These are phyloP conservation scores for Scytalopus superciliaris DNA, from an alignment of 2,113 vertebrate genomes.

Conservation along the genomic window DNA sequence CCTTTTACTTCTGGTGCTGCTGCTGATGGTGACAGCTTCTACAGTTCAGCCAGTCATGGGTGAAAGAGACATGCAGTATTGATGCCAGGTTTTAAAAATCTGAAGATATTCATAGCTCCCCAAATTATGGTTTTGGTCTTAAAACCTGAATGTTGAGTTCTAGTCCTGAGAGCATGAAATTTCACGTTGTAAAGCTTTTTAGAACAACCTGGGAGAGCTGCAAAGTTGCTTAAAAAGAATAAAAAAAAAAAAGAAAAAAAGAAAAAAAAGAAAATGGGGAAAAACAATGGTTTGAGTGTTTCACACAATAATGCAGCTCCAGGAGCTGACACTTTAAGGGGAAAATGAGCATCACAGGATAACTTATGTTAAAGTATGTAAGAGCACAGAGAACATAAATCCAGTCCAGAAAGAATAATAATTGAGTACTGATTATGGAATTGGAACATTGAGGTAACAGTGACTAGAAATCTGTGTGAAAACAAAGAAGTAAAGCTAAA, in stretches of 20 bases:
- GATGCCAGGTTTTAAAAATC: neutral
- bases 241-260: neutral
- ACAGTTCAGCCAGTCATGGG: neutral
- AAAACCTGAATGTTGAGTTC: neutral
- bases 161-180: neutral
- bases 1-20: neutral
- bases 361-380: neutral
- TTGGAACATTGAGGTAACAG: neutral
- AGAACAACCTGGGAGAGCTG: neutral
- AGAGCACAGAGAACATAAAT: neutral
- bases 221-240: neutral
- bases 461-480: neutral
- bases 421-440: neutral
- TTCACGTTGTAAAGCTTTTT: neutral
- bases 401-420: neutral
- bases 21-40: neutral
- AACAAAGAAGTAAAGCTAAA: neutral
- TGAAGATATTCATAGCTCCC: neutral
- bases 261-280: fast-evolving
- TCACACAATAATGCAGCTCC: neutral
- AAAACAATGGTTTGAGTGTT: neutral
- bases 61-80: neutral
- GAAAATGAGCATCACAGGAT: neutral
- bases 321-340: neutral
- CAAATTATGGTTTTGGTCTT: neutral